Base-by-base conservation (phyloP, 2,888 invertebrate species). In the Aleiodes testaceus region DNA sequence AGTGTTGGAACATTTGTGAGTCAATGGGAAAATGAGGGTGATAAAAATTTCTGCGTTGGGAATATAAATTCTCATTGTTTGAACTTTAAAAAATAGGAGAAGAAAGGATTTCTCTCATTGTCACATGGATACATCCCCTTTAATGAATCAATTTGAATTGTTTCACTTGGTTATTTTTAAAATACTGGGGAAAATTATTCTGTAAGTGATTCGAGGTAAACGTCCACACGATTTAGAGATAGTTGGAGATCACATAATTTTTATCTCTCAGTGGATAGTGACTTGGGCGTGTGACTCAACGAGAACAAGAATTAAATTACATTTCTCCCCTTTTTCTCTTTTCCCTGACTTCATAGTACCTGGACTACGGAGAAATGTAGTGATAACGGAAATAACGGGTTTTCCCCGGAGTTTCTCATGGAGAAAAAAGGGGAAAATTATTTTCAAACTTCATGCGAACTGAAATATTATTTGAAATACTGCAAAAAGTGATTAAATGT, bases 221-320 rank as follows among this genome's bases (percentile, higher is more conserved):
- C 9, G 36, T 36, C 11, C 36, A 11, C 36, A 36, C 36, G 36
- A 36, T 36, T 36, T 36, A 36, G 36, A 36, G 36, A 36, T 36
- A 6, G 36, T 67, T 67, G 14, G n/a, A 26, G 14, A 30, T 44
- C 44, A 55, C 59, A 20, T 66, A 44, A 66, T 66, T 26, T 47
- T 49, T 36, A 45, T 18, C 45, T 22, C 18, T 55, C 67, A 26
- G 45, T 55, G 22, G 49, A n/a, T 22, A 26, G 14, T 52, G n/a
- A 20, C 52, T 5, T 12, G 20, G 9, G 12, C 26, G 49, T 47
- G 67, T 66, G 66, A 53, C 42, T 53, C 47, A 22, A 45, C 47
- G 55, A 45, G 22, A 53, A 18, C 16, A 55, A 59, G 55, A 55
- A 67, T 67, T 67, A 67, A 67, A 67, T 67, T 67, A 67, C 42